A percentile compares a stretch with the other conserved stretches of the same genome.
Evolutionary conservation across 2,113 vertebrate genomes (phyloP).

Genomic region (Halcyon malimbica): DNA sequence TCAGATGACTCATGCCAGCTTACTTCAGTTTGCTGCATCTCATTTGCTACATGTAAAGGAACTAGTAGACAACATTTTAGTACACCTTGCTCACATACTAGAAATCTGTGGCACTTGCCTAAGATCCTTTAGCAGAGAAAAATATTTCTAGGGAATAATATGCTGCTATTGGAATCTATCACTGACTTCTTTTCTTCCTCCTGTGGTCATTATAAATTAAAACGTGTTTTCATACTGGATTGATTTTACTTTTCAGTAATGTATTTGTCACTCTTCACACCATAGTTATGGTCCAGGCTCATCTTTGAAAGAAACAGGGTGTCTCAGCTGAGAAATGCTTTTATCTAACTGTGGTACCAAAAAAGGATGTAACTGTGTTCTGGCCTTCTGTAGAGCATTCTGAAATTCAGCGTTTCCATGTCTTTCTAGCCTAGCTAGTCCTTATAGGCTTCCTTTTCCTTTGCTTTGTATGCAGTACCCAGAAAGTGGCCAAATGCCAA

Average conservation of each 20-base stretch:
- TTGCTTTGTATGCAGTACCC: neutral
- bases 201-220: neutral
- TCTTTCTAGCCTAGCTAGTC: neutral
- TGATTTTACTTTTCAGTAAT: neutral
- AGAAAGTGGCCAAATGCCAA: neutral
- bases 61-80: neutral
- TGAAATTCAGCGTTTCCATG: neutral
- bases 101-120: neutral
- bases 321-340: neutral
- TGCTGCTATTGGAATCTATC: neutral
- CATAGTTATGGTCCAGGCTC: neutral
- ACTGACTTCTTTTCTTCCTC: neutral
- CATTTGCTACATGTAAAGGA: neutral
- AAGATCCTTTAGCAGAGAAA: neutral
- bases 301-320: neutral
- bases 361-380: neutral
- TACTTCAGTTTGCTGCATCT: neutral
- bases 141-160: neutral
- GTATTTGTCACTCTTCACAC: neutral
- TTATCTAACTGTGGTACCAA: neutral
- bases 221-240: neutral
- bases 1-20: neutral
- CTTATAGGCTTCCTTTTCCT: neutral
- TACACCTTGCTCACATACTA: neutral
- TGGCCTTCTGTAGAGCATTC: neutral